Percentiles rank a stretch among this genome's conserved stretches.
Evolutionary conservation across 2,797 vertebrate genomes (phyloP).

Genomic region (Labroides dimidiatus): DNA sequence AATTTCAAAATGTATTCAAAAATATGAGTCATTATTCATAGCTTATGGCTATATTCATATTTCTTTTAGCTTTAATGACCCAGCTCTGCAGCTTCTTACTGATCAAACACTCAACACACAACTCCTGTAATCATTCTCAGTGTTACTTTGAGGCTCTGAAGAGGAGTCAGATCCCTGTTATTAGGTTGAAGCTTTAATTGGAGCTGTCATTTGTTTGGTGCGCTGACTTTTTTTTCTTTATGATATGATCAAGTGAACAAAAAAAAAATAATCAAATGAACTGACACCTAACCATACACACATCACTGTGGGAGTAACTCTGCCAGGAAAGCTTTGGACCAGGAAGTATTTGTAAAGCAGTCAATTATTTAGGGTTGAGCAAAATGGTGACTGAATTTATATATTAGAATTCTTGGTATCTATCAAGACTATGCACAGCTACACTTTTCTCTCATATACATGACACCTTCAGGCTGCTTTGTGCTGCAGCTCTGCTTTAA

Average conservation of each 20-base stretch:
- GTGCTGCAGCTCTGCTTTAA: neutral
- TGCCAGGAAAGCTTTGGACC: neutral
- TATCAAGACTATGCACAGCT: conserved; percentile 9
- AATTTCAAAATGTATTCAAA: conserved; percentile 18
- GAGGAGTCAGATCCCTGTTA: neutral
- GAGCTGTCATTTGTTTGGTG: neutral
- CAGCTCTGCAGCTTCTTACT: conserved; percentile 12
- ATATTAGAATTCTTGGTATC: conserved; percentile 21
- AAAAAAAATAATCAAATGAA: too few relatives aligned
- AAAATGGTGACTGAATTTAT: conserved; percentile 34
- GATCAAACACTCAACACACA: conserved; percentile 11
- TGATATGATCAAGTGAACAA: too few relatives aligned
- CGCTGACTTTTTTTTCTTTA: too few relatives aligned
- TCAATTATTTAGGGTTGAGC: conserved; percentile 12
- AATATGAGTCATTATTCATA: conserved; percentile 13
- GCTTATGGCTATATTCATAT: conserved; percentile 8
- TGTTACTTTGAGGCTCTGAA: conserved; percentile 20
- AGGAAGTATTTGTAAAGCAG: too few relatives aligned
- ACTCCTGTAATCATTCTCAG: conserved; percentile 8
- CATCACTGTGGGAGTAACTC: too few relatives aligned
- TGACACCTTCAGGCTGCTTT: conserved; percentile 6
- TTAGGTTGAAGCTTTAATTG: conserved; percentile 21
- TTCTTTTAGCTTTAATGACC: conserved; percentile 36
- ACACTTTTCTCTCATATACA: neutral
- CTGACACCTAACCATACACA: too few relatives aligned